phyloP scores from a whole-genome alignment of 2,113 vertebrate species.

The Hyperopisus bebe region DNA sequence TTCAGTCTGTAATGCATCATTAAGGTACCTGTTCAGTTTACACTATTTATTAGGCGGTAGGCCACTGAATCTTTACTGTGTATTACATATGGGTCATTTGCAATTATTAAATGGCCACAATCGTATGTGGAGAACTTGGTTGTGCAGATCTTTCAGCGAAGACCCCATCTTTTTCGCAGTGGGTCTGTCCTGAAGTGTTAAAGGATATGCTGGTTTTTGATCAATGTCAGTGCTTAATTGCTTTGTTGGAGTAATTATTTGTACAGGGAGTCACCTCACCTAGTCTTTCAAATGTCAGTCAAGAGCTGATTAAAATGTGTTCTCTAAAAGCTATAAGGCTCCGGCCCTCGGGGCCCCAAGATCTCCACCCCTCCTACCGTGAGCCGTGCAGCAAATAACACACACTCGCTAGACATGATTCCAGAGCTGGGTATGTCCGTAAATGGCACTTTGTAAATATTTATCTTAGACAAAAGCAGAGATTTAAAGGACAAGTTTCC shows the following conservation, averaged over 20 bases:
- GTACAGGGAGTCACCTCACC: not conserved
- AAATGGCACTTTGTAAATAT: not conserved
- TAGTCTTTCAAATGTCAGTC: not conserved
- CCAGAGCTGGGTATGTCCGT: not conserved
- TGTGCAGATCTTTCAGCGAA: not conserved
- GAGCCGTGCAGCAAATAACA: not conserved
- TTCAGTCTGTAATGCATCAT: not conserved
- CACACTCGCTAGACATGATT: not conserved
- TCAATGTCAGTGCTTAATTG: not conserved
- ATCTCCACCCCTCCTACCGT: not conserved
- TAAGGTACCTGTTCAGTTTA: not conserved
- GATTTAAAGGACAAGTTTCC: not conserved
- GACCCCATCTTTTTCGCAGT: not conserved
- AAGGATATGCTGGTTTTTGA: not conserved
- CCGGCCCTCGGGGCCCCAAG: not conserved
- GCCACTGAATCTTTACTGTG: not conserved
- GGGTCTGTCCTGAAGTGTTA: not conserved
- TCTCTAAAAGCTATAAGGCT: not conserved
- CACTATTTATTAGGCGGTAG: not conserved
- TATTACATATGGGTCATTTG: not conserved
- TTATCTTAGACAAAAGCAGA: not conserved
- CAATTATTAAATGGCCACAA: not conserved
- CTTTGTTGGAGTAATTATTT: not conserved
- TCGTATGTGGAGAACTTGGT: not conserved
- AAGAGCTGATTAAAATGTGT: not conserved